Conservation (phyloP, 2,113 vertebrate species). For the Phyllostomus hastatus region DNA sequence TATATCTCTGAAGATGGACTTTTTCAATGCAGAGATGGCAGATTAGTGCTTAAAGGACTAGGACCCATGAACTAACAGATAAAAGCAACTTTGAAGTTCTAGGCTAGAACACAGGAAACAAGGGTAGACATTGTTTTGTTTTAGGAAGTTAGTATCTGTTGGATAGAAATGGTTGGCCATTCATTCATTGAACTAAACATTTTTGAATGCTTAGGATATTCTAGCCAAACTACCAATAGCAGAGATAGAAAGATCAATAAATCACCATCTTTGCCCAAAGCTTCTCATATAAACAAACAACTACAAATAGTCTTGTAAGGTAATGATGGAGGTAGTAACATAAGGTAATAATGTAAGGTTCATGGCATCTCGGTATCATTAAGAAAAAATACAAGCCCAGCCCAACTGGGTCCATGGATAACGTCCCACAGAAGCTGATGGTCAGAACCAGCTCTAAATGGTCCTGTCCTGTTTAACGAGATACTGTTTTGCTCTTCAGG, state of each 20-base stretch:
- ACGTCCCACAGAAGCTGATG: background rate
- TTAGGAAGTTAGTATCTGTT: background rate
- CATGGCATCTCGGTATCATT: background rate
- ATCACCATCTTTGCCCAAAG: background rate
- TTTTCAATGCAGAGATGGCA: background rate
- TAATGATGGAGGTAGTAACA: background rate
- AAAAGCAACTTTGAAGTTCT: background rate
- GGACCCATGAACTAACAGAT: background rate
- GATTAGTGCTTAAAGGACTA: background rate
- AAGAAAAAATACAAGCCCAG: background rate
- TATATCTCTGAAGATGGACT: background rate
- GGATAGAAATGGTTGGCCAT: fast-evolving
- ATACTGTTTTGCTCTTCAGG: background rate
- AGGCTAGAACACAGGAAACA: background rate
- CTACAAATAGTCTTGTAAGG: background rate
- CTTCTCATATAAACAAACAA: background rate
- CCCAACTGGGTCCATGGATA: background rate
- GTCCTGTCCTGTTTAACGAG: background rate
- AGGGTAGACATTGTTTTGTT: background rate
- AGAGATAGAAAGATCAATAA: background rate
- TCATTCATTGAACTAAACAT: background rate
- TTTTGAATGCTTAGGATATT: background rate
- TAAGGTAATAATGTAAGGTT: too few relatives aligned
- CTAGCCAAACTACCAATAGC: background rate
- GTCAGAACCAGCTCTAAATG: background rate